phyloP scores from a whole-genome alignment of 1,140 invertebrate species.

The Rhynchophorus ferrugineus region DNA sequence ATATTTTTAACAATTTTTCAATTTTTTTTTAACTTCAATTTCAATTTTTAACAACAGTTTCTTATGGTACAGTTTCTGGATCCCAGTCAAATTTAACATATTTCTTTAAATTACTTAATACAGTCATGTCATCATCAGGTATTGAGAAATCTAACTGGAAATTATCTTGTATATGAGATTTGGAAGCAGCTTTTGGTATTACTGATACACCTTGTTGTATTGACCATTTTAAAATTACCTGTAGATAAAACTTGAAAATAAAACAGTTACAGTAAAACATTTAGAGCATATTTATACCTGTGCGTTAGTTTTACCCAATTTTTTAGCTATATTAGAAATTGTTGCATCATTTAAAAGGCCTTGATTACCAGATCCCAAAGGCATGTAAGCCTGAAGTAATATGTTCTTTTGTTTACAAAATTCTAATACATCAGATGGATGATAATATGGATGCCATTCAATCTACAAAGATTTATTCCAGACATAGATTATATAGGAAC shows the following conservation, averaged over 20 bases:
- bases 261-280: neutral
- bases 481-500: no score
- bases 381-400: constrained; percentile 69
- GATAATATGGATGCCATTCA: constrained; percentile 71
- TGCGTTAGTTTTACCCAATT: constrained; percentile 50
- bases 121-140: constrained; percentile 48
- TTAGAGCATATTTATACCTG: constrained; percentile 41
- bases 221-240: constrained; percentile 60
- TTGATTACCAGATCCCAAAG: constrained; percentile 55
- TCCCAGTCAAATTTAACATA: constrained; percentile 65
- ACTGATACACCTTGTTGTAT: constrained; percentile 59
- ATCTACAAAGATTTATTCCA: constrained; percentile 54
- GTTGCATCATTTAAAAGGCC: constrained; percentile 51
- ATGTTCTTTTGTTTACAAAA: constrained; percentile 62
- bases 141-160: constrained; percentile 58
- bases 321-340: constrained; percentile 50
- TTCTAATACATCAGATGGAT: constrained; percentile 53
- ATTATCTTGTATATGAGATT: constrained; percentile 57
- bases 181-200: constrained; percentile 61
- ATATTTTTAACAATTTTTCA: neutral
- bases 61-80: constrained; percentile 43
- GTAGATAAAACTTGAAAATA: constrained; percentile 2
- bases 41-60: neutral
- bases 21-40: neutral
- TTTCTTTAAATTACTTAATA: constrained; percentile 47